Percentiles rank a stretch among this genome's conserved stretches.
phyloP scores from a whole-genome alignment of 2,113 vertebrate genomes.

The Sander vitreus region DNA sequence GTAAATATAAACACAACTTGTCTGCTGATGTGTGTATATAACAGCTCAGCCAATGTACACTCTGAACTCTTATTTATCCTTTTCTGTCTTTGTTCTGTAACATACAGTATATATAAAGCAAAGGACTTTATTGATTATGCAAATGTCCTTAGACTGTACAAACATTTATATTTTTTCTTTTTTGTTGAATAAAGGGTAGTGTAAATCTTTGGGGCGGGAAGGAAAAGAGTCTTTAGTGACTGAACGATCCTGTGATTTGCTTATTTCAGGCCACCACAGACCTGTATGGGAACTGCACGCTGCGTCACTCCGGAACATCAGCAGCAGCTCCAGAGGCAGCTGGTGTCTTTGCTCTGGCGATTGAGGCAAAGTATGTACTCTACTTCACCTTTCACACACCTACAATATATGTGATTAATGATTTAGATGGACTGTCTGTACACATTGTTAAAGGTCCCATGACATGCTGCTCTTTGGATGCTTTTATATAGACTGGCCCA shows the following conservation, averaged over 20 bases:
- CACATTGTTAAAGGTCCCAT: slow-evolving; percentile 1
- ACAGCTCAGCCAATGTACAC: slow-evolving; percentile 7
- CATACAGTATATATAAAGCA: background rate
- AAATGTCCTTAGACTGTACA: background rate
- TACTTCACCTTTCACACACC: slow-evolving; percentile 19
- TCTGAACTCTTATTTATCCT: background rate
- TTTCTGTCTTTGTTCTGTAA: slow-evolving; percentile 7
- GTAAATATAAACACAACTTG: slow-evolving; percentile 44
- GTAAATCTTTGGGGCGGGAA: background rate
- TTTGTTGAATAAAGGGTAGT: background rate
- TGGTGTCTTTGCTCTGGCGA: slow-evolving; percentile 95
- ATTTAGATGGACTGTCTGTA: slow-evolving; percentile 20
- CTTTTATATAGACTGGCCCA: too few species aligned
- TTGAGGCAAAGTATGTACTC: slow-evolving; percentile 96
- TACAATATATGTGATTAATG: slow-evolving; percentile 30
- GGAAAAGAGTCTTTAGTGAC: background rate
- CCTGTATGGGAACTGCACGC: slow-evolving; percentile 97
- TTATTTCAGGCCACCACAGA: slow-evolving; percentile 95
- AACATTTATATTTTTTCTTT: background rate
- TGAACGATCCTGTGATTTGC: slow-evolving; percentile 25
- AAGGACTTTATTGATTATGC: background rate
- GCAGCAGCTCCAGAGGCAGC: slow-evolving; percentile 98
- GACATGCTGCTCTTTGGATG: too few species aligned
- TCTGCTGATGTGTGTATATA: slow-evolving; percentile 10
- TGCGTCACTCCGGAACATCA: slow-evolving; percentile 97